Evolutionary conservation across 2,888 invertebrate genomes (phyloP).

Genomic region (Tiphia femorata): DNA sequence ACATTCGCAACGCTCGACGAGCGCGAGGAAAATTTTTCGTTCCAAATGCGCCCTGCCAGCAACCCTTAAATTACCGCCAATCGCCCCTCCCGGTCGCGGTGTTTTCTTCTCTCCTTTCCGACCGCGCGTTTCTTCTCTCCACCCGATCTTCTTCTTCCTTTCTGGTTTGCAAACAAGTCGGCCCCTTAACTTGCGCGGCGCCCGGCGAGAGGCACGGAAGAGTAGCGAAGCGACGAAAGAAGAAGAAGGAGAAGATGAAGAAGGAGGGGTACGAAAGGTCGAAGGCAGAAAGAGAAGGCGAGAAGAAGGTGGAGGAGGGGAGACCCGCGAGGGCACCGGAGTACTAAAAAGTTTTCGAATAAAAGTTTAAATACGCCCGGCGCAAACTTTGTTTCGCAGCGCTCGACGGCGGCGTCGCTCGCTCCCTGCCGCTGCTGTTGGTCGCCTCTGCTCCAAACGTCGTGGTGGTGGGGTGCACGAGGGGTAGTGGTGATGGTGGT

Average conservation of each 20-base stretch:
- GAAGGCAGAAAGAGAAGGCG: background rate
- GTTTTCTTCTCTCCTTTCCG: constrained; percentile 4
- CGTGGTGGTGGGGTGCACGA: background rate
- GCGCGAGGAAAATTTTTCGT: background rate
- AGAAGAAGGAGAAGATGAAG: background rate
- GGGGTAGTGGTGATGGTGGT: background rate
- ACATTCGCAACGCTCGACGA: constrained; percentile 10
- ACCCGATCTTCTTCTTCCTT: constrained; percentile 9
- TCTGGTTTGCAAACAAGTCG: constrained; percentile 39
- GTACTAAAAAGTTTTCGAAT: constrained; percentile 66
- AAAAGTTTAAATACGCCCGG: constrained; percentile 66
- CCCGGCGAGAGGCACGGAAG: constrained; percentile 10
- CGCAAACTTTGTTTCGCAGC: constrained; percentile 57
- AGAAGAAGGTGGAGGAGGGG: background rate
- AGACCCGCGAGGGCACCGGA: constrained; percentile 1
- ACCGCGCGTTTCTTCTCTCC: constrained; percentile 11
- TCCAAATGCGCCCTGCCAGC: background rate
- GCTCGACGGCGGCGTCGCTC: background rate
- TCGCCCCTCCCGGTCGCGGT: background rate
- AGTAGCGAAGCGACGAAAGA: background rate
- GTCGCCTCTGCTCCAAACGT: too few relatives aligned
- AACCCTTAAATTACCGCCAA: background rate
- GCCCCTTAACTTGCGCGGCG: constrained; percentile 26
- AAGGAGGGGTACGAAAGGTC: background rate
- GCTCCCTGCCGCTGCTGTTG: background rate